Percentiles rank a stretch among this genome's conserved stretches.
These are phyloP conservation scores for Archips xylosteana DNA, from an alignment of 2,888 invertebrate species.

Conservation along the genomic window DNA sequence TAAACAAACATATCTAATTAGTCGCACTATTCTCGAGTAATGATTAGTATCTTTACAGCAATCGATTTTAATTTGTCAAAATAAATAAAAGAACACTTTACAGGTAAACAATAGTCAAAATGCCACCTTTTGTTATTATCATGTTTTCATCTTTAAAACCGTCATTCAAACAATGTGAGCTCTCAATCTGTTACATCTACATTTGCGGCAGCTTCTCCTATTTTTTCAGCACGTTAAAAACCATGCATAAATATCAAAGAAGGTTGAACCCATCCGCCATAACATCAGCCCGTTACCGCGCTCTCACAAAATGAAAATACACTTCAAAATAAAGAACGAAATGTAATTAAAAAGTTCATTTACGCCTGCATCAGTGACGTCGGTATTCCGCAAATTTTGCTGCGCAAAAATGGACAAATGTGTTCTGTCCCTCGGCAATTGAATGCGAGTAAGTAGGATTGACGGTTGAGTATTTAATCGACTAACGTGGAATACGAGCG, in stretches of 20 bases:
- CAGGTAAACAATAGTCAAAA: no score
- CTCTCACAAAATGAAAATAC: conserved; percentile 6
- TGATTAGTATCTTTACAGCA: no score
- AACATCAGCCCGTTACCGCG: neutral
- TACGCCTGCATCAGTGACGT: conserved; percentile 24
- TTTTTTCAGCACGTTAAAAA: neutral
- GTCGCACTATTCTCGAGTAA: no score
- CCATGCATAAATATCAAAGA: neutral
- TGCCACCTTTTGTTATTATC: no score
- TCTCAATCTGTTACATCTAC: neutral
- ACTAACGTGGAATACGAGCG: conserved; percentile 6
- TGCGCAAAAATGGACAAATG: conserved; percentile 6
- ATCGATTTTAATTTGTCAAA: no score
- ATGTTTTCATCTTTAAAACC: no score
- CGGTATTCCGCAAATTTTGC: neutral
- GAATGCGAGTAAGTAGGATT: conserved; percentile 4
- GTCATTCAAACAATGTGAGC: neutral
- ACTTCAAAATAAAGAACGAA: conserved; percentile 28
- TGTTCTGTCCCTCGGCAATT: conserved; percentile 13
- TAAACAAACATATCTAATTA: no score
- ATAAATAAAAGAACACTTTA: no score
- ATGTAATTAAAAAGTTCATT: conserved; percentile 35
- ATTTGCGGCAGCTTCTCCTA: neutral
- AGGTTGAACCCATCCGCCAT: neutral
- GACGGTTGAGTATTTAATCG: conserved; percentile 16